Conservation (phyloP, 2,888 invertebrate species). For the Antheraea assamensis region DNA sequence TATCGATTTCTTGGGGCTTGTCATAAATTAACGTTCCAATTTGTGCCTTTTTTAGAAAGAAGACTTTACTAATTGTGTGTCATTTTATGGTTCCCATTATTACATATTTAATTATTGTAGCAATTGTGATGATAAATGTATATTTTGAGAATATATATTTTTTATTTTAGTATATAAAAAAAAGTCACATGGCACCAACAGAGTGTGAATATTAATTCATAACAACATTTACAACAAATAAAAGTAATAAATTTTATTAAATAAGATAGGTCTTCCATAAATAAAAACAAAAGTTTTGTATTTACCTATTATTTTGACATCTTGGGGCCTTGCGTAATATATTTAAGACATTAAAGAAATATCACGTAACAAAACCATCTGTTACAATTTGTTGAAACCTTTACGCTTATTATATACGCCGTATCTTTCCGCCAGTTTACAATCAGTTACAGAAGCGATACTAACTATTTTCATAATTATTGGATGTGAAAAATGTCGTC, state of each 20-base stretch:
- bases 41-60: neutral
- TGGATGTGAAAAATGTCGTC: too few species aligned
- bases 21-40: neutral
- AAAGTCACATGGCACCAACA: neutral
- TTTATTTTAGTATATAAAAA: neutral
- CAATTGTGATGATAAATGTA: too few species aligned
- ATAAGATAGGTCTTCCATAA: neutral
- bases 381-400: too few species aligned
- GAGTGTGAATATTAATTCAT: too few species aligned
- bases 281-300: neutral
- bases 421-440: too few species aligned
- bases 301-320: too few species aligned
- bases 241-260: neutral
- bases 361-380: too few species aligned
- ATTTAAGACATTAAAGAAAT: too few species aligned
- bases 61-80: neutral
- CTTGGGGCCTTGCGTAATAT: too few species aligned
- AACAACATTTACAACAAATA: neutral
- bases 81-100: neutral
- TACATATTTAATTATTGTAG: neutral
- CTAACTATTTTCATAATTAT: too few species aligned
- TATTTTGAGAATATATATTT: neutral
- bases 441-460: too few species aligned
- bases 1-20: neutral
- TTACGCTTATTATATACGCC: too few species aligned